These are phyloP conservation scores for Chaetogeoica ovagalla DNA, from an alignment of 2,888 invertebrate genomes.

Conservation along the genomic window DNA sequence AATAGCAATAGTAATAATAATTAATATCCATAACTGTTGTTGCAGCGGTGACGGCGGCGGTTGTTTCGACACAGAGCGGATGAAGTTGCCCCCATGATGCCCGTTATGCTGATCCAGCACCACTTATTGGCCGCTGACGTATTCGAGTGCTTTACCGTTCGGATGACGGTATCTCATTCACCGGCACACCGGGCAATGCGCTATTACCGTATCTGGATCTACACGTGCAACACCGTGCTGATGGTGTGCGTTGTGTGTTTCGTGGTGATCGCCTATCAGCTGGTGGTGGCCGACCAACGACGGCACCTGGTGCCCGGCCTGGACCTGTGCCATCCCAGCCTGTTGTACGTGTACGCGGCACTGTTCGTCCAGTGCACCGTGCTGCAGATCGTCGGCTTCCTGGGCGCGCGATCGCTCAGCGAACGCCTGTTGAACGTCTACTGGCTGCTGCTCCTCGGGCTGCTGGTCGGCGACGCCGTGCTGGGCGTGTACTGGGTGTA, in stretches of 20 bases:
- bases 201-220: constrained; percentile 90
- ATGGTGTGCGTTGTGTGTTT: constrained; percentile 75
- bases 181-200: constrained; percentile 64
- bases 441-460: constrained; percentile 76
- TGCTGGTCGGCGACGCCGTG: constrained; percentile 81
- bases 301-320: constrained; percentile 74
- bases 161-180: constrained; percentile 57
- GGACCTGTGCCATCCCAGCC: constrained; percentile 76
- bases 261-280: constrained; percentile 58
- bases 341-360: constrained; percentile 82
- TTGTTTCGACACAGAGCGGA: constrained; percentile 38
- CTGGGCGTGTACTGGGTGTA: constrained; percentile 86
- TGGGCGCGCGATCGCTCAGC: constrained; percentile 78
- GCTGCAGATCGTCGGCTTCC: constrained; percentile 75
- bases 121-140: constrained; percentile 51
- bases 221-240: constrained; percentile 87
- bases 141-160: constrained; percentile 51
- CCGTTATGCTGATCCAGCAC: constrained; percentile 55
- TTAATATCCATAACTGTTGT: too few relatives aligned
- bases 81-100: constrained; percentile 54
- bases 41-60: constrained; percentile 30
- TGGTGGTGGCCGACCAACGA: constrained; percentile 68
- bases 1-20: too few relatives aligned
- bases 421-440: constrained; percentile 81
- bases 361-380: constrained; percentile 72